Percentiles rank a stretch among this genome's conserved stretches.
Conservation (phyloP, 2,113 vertebrate genomes). For the Strix aluco region DNA sequence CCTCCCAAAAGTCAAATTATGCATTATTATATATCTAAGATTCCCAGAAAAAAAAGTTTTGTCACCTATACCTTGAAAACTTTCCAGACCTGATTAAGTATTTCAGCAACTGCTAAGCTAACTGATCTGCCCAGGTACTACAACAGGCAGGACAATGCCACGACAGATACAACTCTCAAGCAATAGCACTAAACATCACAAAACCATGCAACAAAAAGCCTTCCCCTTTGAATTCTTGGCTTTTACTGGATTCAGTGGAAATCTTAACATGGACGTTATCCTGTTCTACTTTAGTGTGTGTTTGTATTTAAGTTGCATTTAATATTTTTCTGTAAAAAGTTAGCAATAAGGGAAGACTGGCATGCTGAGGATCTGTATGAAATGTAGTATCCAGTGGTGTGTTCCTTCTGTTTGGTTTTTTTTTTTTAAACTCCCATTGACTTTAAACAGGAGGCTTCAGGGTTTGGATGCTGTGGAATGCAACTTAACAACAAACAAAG, state of each 20-base stretch:
- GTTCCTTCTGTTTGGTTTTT: neutral
- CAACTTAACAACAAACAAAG: neutral
- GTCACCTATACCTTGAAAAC: neutral
- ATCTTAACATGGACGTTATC: neutral
- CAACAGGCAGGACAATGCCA: neutral
- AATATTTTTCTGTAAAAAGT: neutral
- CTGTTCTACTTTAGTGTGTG: neutral
- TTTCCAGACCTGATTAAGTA: too few relatives aligned
- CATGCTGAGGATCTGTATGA: neutral
- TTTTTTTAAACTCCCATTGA: neutral
- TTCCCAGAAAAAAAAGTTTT: neutral
- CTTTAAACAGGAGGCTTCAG: neutral
- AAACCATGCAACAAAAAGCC: neutral
- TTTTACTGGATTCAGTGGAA: neutral
- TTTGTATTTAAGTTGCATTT: neutral
- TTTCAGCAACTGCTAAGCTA: too few relatives aligned
- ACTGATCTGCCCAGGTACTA: too few relatives aligned
- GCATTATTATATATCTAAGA: neutral
- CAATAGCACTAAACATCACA: neutral
- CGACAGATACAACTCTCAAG: fast-evolving
- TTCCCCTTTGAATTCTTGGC: neutral
- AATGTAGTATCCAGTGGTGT: fast-evolving
- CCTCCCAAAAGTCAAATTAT: neutral
- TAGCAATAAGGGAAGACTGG: neutral
- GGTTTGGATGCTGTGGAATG: neutral